phyloP scores from a whole-genome alignment of 1,140 invertebrate species.

The Trichonephila clavata region DNA sequence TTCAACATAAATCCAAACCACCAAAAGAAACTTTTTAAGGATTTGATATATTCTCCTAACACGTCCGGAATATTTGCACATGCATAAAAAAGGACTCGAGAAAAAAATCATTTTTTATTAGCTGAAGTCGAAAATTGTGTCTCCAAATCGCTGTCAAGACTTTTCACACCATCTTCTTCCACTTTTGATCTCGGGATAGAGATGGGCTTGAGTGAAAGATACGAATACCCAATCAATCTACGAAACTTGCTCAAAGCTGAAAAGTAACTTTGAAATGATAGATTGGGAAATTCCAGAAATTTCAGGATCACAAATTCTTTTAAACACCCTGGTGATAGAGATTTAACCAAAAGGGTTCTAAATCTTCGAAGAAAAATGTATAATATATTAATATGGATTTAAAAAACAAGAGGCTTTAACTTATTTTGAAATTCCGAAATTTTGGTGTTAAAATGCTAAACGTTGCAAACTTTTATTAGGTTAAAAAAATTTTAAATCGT shows the following conservation, averaged over 20 bases:
- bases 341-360: too few species aligned
- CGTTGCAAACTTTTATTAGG: too few species aligned
- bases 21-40: neutral
- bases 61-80: neutral
- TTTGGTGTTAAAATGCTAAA: too few species aligned
- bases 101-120: neutral
- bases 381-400: too few species aligned
- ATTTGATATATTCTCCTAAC: slow-evolving; percentile 7
- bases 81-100: neutral
- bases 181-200: neutral
- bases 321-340: too few species aligned
- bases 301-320: too few species aligned
- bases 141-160: neutral
- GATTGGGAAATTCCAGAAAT: neutral
- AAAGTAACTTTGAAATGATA: neutral
- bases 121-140: neutral
- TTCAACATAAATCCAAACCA: neutral
- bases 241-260: neutral
- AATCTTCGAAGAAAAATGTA: too few species aligned
- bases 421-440: too few species aligned
- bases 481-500: too few species aligned
- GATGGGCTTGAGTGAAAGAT: neutral
- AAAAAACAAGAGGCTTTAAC: too few species aligned
- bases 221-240: neutral
- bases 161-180: neutral